A percentile compares a stretch with the other conserved stretches of the same genome.
Conservation (phyloP, 1,140 invertebrate genomes). For the Semibalanus balanoides region DNA sequence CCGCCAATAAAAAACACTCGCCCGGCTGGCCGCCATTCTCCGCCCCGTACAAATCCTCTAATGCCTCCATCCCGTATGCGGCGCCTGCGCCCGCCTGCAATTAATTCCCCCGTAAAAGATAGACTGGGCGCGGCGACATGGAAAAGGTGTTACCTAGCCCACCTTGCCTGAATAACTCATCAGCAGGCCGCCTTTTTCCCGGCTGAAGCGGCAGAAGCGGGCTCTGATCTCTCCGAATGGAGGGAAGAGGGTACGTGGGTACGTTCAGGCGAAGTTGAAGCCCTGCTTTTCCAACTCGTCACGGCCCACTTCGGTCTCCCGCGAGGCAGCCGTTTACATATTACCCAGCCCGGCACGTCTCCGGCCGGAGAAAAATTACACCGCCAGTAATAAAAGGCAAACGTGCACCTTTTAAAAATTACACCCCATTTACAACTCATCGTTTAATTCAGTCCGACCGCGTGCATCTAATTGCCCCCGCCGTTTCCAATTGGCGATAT, state of each 20-base stretch:
- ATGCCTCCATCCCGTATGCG: background rate
- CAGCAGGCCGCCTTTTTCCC: background rate
- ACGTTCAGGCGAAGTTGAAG: no score
- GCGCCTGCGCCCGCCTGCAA: background rate
- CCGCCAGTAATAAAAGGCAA: constrained; percentile 1
- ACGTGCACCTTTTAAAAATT: constrained; percentile 2
- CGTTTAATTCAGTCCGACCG: background rate
- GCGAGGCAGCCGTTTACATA: background rate
- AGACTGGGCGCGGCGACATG: background rate
- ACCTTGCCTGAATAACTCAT: background rate
- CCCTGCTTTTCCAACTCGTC: background rate
- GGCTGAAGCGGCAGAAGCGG: background rate
- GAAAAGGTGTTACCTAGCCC: background rate
- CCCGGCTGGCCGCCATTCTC: background rate
- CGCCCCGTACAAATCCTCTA: background rate
- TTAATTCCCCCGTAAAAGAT: constrained; percentile 2
- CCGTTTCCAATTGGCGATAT: background rate
- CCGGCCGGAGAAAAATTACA: background rate
- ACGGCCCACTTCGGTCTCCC: no score
- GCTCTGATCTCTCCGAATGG: no score
- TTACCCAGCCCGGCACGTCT: background rate
- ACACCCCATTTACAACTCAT: constrained; percentile 2
- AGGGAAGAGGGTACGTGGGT: no score
- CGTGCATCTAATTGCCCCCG: background rate
- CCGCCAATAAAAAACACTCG: background rate